These are phyloP conservation scores for Streblospio benedicti DNA, from an alignment of 1,140 invertebrate genomes.

Conservation along the genomic window DNA sequence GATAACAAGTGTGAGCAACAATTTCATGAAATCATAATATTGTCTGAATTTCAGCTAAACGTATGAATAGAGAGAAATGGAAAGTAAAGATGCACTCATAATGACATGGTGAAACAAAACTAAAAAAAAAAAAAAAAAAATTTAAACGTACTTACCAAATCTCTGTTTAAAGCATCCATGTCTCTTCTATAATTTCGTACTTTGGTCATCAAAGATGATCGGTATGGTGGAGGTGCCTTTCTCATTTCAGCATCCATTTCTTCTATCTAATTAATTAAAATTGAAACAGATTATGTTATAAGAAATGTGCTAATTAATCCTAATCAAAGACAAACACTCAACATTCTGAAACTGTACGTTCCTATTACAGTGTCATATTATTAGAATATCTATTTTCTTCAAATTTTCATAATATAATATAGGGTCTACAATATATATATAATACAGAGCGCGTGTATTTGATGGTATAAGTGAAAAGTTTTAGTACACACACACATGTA, in stretches of 20 bases:
- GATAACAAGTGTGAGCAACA: no score
- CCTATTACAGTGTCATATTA: background rate
- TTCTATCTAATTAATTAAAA: slow-evolving; percentile 27
- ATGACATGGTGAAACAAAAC: background rate
- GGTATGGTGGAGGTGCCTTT: slow-evolving; percentile 36
- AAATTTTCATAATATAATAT: background rate
- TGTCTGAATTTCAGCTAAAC: no score
- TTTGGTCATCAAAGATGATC: slow-evolving; percentile 37
- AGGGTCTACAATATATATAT: background rate
- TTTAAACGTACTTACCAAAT: slow-evolving; percentile 29
- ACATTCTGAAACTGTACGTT: background rate
- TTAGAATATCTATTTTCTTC: background rate
- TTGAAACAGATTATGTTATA: background rate
- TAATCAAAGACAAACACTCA: background rate
- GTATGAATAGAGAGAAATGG: background rate
- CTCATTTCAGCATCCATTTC: slow-evolving; percentile 44
- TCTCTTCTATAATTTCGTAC: slow-evolving; percentile 35
- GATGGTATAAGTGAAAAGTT: no score
- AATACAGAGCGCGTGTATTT: no score
- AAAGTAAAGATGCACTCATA: background rate
- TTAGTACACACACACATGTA: no score
- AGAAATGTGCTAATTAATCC: background rate
- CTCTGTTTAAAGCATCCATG: slow-evolving; percentile 29
- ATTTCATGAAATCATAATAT: no score
- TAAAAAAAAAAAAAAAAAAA: background rate